Conservation (phyloP, 2,888 invertebrate species). For the Sicus ferrugineus region DNA sequence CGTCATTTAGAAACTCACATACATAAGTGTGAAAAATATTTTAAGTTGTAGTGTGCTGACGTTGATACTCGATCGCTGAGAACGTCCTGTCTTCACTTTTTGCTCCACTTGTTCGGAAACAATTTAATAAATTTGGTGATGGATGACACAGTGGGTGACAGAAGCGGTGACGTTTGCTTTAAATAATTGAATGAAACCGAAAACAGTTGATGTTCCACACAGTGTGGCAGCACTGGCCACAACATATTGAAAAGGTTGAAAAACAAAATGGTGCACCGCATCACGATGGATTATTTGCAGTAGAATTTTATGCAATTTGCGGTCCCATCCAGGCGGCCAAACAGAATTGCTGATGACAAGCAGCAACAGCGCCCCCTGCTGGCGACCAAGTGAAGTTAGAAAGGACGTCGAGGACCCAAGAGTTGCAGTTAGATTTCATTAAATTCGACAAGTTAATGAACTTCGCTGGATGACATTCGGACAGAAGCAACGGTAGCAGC, state of each 20-base stretch:
- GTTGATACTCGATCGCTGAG: too few species aligned
- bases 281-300: slow-evolving; percentile 28
- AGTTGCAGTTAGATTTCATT: slow-evolving; percentile 32
- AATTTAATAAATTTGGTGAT: too few species aligned
- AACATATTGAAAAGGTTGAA: background rate
- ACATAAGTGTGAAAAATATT: too few species aligned
- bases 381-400: slow-evolving; percentile 8
- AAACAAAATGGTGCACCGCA: slow-evolving; percentile 31
- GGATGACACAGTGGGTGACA: too few species aligned
- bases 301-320: slow-evolving; percentile 30
- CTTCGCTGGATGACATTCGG: slow-evolving; percentile 22
- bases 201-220: background rate
- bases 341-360: background rate
- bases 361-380: slow-evolving; percentile 16
- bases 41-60: too few species aligned
- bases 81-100: too few species aligned
- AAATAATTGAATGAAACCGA: slow-evolving; percentile 1
- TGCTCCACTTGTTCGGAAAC: too few species aligned
- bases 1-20: too few species aligned
- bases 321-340: background rate
- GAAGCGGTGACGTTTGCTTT: too few species aligned
- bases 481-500: background rate
- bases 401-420: background rate
- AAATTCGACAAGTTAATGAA: slow-evolving; percentile 37
- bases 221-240: background rate